A percentile compares a stretch with the other conserved stretches of the same genome.
Evolutionary conservation across 2,888 invertebrate genomes (phyloP).

Genomic region (Acanthococcus lagerstroemiae): DNA sequence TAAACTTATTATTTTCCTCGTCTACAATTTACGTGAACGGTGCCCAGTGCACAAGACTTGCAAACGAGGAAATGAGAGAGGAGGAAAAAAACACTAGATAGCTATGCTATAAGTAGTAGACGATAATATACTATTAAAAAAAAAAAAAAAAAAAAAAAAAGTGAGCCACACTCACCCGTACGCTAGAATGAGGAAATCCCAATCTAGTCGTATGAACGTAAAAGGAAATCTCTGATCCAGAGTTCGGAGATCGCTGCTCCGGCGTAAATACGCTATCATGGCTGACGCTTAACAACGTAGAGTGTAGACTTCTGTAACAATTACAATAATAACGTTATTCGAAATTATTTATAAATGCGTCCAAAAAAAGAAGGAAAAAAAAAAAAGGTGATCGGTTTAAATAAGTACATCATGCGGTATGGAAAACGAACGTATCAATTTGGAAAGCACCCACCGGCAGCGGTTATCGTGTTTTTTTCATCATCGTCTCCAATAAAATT

Average conservation of each 20-base stretch:
- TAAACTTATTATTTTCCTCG: no score
- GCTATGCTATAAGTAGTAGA: not conserved
- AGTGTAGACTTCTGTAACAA: slow-evolving; percentile 42
- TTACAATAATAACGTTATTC: not conserved
- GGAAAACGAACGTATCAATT: no score
- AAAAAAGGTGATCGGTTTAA: slow-evolving; percentile 20
- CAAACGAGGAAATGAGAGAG: no score
- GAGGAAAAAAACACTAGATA: no score
- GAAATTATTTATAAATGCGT: not conserved
- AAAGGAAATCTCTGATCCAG: slow-evolving; percentile 44
- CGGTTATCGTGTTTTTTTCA: no score
- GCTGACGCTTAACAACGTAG: slow-evolving; percentile 63
- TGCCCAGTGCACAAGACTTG: no score
- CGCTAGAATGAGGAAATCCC: slow-evolving; percentile 36
- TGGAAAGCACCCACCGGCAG: no score
- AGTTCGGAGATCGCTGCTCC: slow-evolving; percentile 47
- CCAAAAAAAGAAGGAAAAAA: not conserved
- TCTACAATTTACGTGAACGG: no score
- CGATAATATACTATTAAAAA: not conserved
- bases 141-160: slow-evolving; percentile 3
- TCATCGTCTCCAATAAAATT: no score
- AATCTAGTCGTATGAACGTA: slow-evolving; percentile 41
- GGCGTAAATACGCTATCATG: slow-evolving; percentile 88
- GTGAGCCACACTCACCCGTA: slow-evolving; percentile 37
- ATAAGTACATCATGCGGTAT: no score